Evolutionary conservation across 2,888 invertebrate genomes (phyloP), one percentile per base, ranked within the genome.

Genomic region (Seira ritae): DNA sequence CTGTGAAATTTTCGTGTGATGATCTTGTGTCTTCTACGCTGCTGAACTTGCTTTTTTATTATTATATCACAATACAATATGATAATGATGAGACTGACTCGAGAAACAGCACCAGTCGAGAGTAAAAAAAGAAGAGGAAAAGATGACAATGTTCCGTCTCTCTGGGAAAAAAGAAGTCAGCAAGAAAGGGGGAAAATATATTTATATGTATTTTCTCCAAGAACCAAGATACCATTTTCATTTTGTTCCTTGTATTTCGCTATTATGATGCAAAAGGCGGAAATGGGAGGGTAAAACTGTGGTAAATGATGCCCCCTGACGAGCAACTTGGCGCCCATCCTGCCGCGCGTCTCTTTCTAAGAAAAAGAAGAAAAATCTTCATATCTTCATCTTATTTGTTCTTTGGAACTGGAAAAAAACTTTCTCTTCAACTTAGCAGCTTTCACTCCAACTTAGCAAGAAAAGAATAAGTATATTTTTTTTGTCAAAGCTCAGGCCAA

Each of bases 231-330:
- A 31, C 31, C 3, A 31, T 31, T 31, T 31, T 31, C 31, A 31
- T 31, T 31, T 31, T 31, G 31, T 31, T 31, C 31, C 22, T 55
- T 60, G 31, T 31, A 31, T 31, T 31, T 31, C 31, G 31, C 80
- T 80, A 84, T 84, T 84, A 84, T 80, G 84, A 84, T 81, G 84
- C 84, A 83, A 84, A 82, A 80, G 78, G 82, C 80, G 81, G 84
- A 84, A 84, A 84, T 80, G 82, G 81, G 81, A 85, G 81, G 84
- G 75, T 74, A 84, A 73, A 84, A 84, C 81, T 81, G 86, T 86
- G 87, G 87, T 87, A 87, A 87, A 87, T 87, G 87, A 85, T 83
- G 84, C 85, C 87, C 86, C 85, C 87, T 86, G 85, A 85, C 80
- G 86, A 85, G 85, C 84, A 82, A 81, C 84, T 85, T 84, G 86